These are phyloP conservation scores for Platichthys flesus DNA, from an alignment of 2,113 vertebrate genomes.

Conservation along the genomic window DNA sequence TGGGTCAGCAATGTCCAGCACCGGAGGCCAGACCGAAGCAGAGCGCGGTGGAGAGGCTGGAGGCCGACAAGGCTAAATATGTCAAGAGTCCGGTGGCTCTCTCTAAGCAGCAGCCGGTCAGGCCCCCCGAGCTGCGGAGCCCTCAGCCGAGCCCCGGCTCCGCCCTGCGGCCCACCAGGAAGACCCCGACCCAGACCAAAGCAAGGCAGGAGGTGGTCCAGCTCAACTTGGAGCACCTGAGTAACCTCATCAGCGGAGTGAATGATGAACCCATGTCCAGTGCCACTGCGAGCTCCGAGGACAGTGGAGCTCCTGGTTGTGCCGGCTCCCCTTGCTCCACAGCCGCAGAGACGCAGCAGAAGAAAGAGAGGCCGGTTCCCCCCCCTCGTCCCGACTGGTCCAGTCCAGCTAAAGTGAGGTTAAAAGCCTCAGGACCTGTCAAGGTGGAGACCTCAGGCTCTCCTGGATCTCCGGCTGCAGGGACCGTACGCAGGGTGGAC, in stretches of 20 bases:
- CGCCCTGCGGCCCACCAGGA: slow-evolving; percentile 77
- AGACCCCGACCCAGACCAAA: slow-evolving; percentile 21
- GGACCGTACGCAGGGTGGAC: slow-evolving; percentile 90
- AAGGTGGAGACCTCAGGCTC: slow-evolving; percentile 22
- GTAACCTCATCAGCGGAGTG: slow-evolving; percentile 88
- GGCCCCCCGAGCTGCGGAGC: slow-evolving; percentile 65
- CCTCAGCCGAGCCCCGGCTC: slow-evolving; percentile 68
- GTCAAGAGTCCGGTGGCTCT: slow-evolving; percentile 91
- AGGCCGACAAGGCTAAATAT: slow-evolving; percentile 93
- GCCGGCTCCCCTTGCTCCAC: neutral
- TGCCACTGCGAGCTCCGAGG: neutral
- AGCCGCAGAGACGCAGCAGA: neutral
- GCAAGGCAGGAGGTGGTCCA: slow-evolving; percentile 58
- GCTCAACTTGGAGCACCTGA: slow-evolving; percentile 90
- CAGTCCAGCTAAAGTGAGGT: slow-evolving; percentile 52
- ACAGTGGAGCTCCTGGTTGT: neutral
- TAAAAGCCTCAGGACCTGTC: slow-evolving; percentile 45
- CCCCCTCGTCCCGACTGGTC: slow-evolving; percentile 48
- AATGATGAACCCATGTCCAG: slow-evolving; percentile 61
- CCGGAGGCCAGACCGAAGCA: slow-evolving; percentile 70
- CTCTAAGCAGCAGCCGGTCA: slow-evolving; percentile 84
- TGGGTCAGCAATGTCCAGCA: slow-evolving; percentile 78
- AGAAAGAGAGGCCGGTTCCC: slow-evolving; percentile 25
- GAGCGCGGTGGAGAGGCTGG: slow-evolving; percentile 90
- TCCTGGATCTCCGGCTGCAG: slow-evolving; percentile 47